Percentiles rank a stretch among this genome's conserved stretches.
Evolutionary conservation across 2,113 vertebrate species (phyloP).

Genomic region (Leuciscus idus): DNA sequence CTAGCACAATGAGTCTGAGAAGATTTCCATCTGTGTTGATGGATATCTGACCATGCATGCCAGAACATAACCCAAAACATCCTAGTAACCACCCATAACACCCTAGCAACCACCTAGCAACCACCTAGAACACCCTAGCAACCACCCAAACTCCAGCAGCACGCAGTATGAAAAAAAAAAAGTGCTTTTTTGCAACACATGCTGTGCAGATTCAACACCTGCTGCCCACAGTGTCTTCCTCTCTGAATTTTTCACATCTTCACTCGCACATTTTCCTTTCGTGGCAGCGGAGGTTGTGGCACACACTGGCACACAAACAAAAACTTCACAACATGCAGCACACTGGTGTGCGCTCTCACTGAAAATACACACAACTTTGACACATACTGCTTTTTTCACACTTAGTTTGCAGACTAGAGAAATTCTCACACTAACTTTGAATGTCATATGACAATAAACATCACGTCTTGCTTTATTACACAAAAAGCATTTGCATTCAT

Average conservation of each 20-base stretch:
- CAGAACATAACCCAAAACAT: not conserved
- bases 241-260: not conserved
- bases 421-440: not conserved
- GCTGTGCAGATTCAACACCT: slow-evolving; percentile 16
- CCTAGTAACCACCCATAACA: too few species aligned
- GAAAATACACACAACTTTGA: not conserved
- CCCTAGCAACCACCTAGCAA: too few species aligned
- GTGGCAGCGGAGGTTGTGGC: not conserved
- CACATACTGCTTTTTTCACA: not conserved
- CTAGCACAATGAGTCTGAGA: not conserved
- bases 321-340: not conserved
- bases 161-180: not conserved
- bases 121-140: too few species aligned
- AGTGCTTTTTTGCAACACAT: not conserved
- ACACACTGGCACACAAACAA: not conserved
- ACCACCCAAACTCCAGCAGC: not conserved
- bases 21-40: not conserved
- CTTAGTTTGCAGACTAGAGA: not conserved
- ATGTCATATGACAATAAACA: not conserved
- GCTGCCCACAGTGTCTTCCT: not conserved
- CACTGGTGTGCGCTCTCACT: not conserved
- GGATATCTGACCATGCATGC: not conserved
- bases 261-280: not conserved
- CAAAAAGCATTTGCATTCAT: not conserved
- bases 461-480: not conserved